Conservation (phyloP, 2,888 invertebrate genomes). For the Psococerastis gibbosa region DNA sequence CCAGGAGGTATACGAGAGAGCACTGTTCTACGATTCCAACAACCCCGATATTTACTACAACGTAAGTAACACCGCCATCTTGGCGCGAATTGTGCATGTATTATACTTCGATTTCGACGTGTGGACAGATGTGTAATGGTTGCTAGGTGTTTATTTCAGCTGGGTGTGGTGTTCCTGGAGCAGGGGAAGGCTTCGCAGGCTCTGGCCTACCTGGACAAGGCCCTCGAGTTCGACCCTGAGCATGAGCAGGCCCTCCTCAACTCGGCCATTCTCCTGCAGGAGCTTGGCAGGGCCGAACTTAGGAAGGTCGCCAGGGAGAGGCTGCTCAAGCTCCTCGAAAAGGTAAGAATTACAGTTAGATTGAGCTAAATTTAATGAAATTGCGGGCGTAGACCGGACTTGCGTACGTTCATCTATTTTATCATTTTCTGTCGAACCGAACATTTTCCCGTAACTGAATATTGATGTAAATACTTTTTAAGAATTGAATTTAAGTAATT, state of each 20-base stretch:
- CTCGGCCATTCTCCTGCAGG: slow-evolving; percentile 86
- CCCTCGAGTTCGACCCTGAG: slow-evolving; percentile 78
- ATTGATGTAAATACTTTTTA: too few relatives aligned
- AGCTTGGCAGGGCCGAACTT: slow-evolving; percentile 61
- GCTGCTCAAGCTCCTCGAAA: slow-evolving; percentile 58
- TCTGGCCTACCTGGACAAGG: slow-evolving; percentile 78
- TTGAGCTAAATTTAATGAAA: background rate
- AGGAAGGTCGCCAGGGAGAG: slow-evolving; percentile 63
- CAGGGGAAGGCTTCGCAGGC: slow-evolving; percentile 84
- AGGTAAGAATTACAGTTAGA: slow-evolving; percentile 21
- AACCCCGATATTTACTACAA: slow-evolving; percentile 92
- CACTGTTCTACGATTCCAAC: slow-evolving; percentile 77
- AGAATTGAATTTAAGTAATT: too few relatives aligned
- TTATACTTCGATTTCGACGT: slow-evolving; percentile 1
- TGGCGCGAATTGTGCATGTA: too few relatives aligned
- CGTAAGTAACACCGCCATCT: too few relatives aligned
- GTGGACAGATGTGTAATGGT: slow-evolving; percentile 12
- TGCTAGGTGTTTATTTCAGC: slow-evolving; percentile 35
- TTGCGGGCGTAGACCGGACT: too few relatives aligned
- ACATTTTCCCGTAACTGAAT: too few relatives aligned
- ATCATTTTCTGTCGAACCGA: too few relatives aligned
- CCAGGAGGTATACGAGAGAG: slow-evolving; percentile 83
- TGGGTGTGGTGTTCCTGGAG: slow-evolving; percentile 87
- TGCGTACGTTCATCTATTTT: too few relatives aligned
- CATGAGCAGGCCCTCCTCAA: slow-evolving; percentile 89